These are phyloP conservation scores for Lepilemur septentrionalis DNA, from an alignment of 2,797 vertebrate genomes.

Conservation along the genomic window DNA sequence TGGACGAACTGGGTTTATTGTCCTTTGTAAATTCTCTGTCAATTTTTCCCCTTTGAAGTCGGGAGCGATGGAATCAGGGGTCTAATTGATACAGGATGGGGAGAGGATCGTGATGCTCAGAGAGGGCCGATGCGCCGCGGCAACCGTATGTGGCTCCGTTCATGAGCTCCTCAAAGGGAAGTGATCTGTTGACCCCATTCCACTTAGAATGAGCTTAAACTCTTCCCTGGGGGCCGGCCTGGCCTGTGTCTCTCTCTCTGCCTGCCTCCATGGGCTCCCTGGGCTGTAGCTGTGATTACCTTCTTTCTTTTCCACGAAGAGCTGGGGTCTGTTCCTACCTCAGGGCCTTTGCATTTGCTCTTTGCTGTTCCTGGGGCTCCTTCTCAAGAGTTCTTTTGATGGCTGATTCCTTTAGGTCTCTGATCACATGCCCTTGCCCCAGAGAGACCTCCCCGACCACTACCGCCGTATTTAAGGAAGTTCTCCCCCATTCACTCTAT, in stretches of 20 bases:
- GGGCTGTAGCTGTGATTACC: rapidly evolving
- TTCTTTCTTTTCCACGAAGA: not conserved
- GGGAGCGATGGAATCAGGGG: conserved; percentile 9
- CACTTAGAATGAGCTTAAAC: not conserved
- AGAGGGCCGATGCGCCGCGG: rapidly evolving
- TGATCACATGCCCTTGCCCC: not conserved
- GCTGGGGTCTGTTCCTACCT: not conserved
- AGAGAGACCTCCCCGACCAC: not conserved
- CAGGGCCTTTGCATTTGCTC: not conserved
- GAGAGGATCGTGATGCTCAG: not conserved
- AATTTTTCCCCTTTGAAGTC: conserved; percentile 50
- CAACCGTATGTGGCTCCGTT: rapidly evolving
- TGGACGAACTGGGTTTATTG: conserved; percentile 46
- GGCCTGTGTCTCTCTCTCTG: not conserved
- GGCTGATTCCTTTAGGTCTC: not conserved
- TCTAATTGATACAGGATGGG: conserved; percentile 56
- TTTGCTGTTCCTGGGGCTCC: not conserved
- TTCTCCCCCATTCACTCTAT: too few relatives aligned
- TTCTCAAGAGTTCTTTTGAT: not conserved
- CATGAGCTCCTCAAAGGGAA: not conserved
- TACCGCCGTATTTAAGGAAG: not conserved
- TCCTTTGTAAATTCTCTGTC: conserved; percentile 58
- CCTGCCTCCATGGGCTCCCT: not conserved
- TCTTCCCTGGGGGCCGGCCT: not conserved
- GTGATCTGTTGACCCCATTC: not conserved